Base-by-base conservation (phyloP, 2,797 vertebrate species). In the Chaunax sp. region DNA sequence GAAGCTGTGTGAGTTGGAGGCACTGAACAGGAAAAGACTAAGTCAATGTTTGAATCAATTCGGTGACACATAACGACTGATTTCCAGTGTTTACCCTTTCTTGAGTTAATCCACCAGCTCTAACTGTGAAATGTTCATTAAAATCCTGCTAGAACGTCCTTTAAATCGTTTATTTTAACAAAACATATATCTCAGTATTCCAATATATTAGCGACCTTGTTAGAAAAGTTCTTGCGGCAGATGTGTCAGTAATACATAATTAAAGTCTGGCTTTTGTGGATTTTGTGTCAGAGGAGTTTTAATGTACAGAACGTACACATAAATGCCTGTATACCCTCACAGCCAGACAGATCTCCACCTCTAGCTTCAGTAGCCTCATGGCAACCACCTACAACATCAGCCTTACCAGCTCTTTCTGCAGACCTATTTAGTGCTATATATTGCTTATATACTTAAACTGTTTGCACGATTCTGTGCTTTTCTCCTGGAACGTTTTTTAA, bases 41-140 rank as follows among this genome's bases (percentile, higher is more conserved):
- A 72, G 80, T 72, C 63, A 74, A 37, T 82, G 77, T 61, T 72
- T 80, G 59, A 76, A 69, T 77, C 44, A 38, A 87, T 75, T 77
- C 74, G 38, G 23, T 64, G 72, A 78, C 64, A 72, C 77, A 69
- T 66, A 78, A 75, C 75, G 43, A 9, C 63, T 19, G 53, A 18
- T 51, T 18, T 82, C 73, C 79, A 26, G 40, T 41, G 66, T 59
- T 10, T 22, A 33, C 35, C 18, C 4, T 62, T 18, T 50, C 13
- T 47, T 28, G 1, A 41, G 56, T 72, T 37, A 63, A 49, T 23
- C 53, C 33, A 63, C 23, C 23, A 38, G 11, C 15, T 9, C 28
- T 33, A 43, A 25, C 28, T 18, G 58, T n/a, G 28, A 69, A 60
- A 61, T 38, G 18, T 30, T 30, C n/a, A 28, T 13, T 54, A 19